These are phyloP conservation scores for Parazoanthus atlanticus DNA, from an alignment of 92 coral and sea anemone genomes.

Conservation along the genomic window DNA sequence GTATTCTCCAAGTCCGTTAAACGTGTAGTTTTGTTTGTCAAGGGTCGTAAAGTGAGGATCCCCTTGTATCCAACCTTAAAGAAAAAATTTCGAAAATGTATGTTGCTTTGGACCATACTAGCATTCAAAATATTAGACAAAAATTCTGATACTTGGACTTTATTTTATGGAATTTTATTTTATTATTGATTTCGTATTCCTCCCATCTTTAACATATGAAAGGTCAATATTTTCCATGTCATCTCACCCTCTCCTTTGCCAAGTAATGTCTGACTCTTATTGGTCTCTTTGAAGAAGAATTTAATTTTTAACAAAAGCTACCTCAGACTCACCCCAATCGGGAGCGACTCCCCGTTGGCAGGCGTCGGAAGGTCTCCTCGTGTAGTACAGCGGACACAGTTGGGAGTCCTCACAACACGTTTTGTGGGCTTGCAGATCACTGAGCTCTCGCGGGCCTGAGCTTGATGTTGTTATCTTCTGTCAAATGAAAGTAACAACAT, in stretches of 20 bases:
- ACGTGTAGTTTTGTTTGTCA: conserved; percentile 66
- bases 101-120: neutral
- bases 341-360: conserved; percentile 38
- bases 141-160: too few species aligned
- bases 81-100: neutral
- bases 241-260: too few species aligned
- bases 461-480: conserved; percentile 7
- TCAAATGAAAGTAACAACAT: neutral
- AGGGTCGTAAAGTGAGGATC: conserved; percentile 82
- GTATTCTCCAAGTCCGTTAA: conserved; percentile 89
- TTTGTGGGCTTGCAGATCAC: conserved; percentile 50
- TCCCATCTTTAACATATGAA: too few species aligned
- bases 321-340: conserved; percentile 37
- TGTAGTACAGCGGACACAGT: conserved; percentile 52
- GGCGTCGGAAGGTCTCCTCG: conserved; percentile 45
- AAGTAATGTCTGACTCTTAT: too few species aligned
- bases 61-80: conserved; percentile 65
- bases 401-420: conserved; percentile 53
- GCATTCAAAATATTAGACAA: too few species aligned
- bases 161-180: too few species aligned
- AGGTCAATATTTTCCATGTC: too few species aligned
- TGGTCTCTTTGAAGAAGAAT: too few species aligned
- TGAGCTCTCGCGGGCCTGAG: conserved; percentile 12
- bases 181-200: too few species aligned
- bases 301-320: neutral